Conservation (phyloP, 2,888 invertebrate genomes). For the Busseola fusca region DNA sequence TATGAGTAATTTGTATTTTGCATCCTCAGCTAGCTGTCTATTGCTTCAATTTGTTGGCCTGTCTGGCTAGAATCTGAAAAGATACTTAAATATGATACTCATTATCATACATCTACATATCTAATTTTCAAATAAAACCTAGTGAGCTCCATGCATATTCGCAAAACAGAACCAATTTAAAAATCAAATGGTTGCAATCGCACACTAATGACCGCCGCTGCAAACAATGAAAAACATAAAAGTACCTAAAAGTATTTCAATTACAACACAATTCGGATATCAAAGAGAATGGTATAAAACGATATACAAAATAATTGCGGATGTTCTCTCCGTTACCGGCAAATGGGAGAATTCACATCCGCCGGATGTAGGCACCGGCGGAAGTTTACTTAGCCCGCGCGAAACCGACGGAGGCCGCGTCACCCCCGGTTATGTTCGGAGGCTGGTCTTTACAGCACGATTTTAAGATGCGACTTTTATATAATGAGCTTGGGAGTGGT, state of each 20-base stretch:
- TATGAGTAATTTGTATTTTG: too few species aligned
- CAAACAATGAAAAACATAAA: constrained; percentile 30
- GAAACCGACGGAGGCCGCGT: constrained; percentile 75
- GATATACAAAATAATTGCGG: constrained; percentile 79
- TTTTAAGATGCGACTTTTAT: constrained; percentile 40
- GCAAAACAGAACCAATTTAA: constrained; percentile 14
- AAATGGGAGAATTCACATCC: constrained; percentile 82
- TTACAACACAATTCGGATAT: constrained; percentile 59
- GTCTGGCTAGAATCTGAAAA: too few species aligned
- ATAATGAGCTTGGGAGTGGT: constrained; percentile 10
- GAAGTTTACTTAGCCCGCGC: constrained; percentile 84
- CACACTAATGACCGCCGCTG: constrained; percentile 31
- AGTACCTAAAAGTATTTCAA: constrained; percentile 53
- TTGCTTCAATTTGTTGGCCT: too few species aligned
- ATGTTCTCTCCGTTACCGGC: constrained; percentile 76
- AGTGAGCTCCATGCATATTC: neutral
- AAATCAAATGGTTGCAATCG: constrained; percentile 17
- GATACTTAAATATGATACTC: too few species aligned
- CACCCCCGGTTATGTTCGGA: constrained; percentile 68
- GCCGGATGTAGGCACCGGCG: constrained; percentile 77
- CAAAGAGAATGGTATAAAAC: constrained; percentile 66
- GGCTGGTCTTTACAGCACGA: constrained; percentile 46
- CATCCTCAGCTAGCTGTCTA: too few species aligned
- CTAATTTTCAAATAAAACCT: constrained; percentile 10
- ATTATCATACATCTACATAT: too few species aligned